Percentiles rank a stretch among this genome's conserved stretches.
These are phyloP conservation scores for Beris chalybata DNA, from an alignment of 2,888 invertebrate genomes.

Conservation along the genomic window DNA sequence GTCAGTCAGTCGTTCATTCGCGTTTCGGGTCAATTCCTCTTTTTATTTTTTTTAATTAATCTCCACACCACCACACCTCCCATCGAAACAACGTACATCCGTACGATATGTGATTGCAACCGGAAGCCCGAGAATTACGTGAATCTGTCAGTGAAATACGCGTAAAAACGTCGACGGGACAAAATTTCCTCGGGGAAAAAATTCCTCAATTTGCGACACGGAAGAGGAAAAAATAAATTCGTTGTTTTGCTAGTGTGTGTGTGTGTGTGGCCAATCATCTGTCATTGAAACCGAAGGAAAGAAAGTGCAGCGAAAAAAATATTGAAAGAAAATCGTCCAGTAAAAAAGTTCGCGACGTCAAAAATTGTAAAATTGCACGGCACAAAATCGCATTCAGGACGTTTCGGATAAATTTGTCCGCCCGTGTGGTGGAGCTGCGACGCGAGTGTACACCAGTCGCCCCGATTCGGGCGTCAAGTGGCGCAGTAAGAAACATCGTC, in stretches of 20 bases:
- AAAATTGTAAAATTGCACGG: too few relatives aligned
- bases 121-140: background rate
- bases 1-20: conserved; percentile 1
- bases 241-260: conserved; percentile 3
- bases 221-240: background rate
- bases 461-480: too few relatives aligned
- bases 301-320: too few relatives aligned
- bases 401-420: too few relatives aligned
- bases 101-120: conserved; percentile 23
- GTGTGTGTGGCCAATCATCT: conserved; percentile 21
- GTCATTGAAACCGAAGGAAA: conserved; percentile 11
- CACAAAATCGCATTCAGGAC: too few relatives aligned
- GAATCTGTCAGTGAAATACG: background rate
- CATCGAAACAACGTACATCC: conserved; percentile 3
- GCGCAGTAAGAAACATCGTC: background rate
- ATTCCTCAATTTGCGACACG: background rate
- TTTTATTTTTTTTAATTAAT: conserved; percentile 21
- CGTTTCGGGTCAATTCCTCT: conserved; percentile 1
- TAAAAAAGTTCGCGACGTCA: too few relatives aligned
- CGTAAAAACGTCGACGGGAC: background rate
- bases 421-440: too few relatives aligned
- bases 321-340: too few relatives aligned
- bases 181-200: background rate
- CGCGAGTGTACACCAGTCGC: too few relatives aligned
- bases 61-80: background rate